phyloP scores from a whole-genome alignment of 2,888 invertebrate species.

The Drosophila picticornis region DNA sequence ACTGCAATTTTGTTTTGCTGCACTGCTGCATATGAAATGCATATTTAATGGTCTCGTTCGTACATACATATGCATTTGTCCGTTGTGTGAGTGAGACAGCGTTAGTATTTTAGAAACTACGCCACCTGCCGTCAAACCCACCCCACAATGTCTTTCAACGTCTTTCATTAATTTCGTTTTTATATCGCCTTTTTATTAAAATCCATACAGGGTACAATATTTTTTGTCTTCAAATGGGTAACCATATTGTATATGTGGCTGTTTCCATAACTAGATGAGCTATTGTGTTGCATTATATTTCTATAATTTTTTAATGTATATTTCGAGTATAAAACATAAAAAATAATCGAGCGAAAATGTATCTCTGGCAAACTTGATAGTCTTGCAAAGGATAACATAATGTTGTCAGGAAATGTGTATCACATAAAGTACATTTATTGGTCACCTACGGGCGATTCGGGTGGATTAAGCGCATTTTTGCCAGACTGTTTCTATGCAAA shows the following conservation, averaged over 20 bases:
- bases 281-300: neutral
- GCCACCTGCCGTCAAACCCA: constrained; percentile 54
- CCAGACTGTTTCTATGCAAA: neutral
- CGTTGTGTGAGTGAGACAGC: neutral
- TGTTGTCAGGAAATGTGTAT: too few relatives aligned
- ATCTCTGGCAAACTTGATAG: neutral
- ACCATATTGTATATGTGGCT: neutral
- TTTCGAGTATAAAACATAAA: neutral
- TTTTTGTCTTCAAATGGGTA: neutral
- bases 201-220: neutral
- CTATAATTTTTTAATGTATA: neutral
- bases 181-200: neutral
- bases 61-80: constrained; percentile 5
- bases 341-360: neutral
- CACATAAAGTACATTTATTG: too few relatives aligned
- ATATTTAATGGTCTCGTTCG: constrained; percentile 50
- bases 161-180: constrained; percentile 1
- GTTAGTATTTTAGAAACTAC: constrained; percentile 16
- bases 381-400: neutral
- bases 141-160: neutral
- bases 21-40: constrained; percentile 55
- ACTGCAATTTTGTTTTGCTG: constrained; percentile 52
- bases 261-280: neutral
- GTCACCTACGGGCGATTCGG: too few relatives aligned
- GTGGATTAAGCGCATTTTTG: neutral